These are phyloP conservation scores for Nasonovia ribisnigri DNA, from an alignment of 2,888 invertebrate species.

Conservation along the genomic window DNA sequence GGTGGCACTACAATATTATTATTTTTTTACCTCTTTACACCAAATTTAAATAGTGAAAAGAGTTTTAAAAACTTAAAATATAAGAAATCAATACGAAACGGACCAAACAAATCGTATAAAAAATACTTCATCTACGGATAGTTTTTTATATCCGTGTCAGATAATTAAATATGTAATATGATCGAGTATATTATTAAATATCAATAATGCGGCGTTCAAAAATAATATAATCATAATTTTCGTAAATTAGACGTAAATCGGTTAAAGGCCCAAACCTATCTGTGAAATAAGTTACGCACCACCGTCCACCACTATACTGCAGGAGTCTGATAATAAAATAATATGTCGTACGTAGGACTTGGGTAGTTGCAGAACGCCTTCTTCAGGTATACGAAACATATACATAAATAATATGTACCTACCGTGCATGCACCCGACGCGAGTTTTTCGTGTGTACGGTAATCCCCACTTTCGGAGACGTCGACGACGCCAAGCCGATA, in stretches of 20 bases:
- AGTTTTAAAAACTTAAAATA: background rate
- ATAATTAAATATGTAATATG: background rate
- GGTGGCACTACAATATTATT: background rate
- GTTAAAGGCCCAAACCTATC: background rate
- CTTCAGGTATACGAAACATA: background rate
- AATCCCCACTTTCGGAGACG: conserved; percentile 43
- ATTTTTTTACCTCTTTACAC: background rate
- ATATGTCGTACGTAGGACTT: background rate
- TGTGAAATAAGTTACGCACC: background rate
- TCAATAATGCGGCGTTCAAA: background rate
- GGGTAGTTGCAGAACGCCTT: background rate
- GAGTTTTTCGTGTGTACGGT: conserved; percentile 27
- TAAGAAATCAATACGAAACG: background rate
- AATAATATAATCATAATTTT: background rate
- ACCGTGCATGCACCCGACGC: background rate
- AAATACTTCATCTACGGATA: background rate
- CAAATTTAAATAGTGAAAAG: background rate
- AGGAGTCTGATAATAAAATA: background rate
- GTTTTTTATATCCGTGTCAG: background rate
- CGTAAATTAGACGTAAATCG: background rate
- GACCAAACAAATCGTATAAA: background rate
- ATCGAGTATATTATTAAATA: background rate
- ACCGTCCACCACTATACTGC: background rate
- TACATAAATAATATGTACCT: background rate
- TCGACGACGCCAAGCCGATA: conserved; percentile 21